phyloP scores from a whole-genome alignment of 2,888 invertebrate species.

The Gryllus longicercus region DNA sequence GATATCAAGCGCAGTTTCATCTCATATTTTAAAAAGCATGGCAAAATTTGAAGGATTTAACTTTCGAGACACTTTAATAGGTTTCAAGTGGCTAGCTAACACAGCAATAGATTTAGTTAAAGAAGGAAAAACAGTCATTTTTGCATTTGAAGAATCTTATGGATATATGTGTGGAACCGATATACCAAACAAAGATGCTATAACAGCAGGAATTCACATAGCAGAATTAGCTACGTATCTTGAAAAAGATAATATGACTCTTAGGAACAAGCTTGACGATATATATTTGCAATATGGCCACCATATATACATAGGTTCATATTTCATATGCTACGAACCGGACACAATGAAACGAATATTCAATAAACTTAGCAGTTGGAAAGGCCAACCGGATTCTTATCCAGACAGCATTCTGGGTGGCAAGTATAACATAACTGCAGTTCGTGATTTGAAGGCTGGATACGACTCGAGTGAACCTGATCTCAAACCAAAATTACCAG shows the following conservation, averaged over 20 bases:
- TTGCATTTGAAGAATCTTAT: conserved; percentile 98
- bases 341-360: conserved; percentile 71
- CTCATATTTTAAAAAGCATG: conserved; percentile 85
- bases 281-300: conserved; percentile 84
- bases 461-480: conserved; percentile 69
- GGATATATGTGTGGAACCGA: conserved; percentile 91
- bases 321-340: conserved; percentile 80
- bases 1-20: conserved; percentile 93
- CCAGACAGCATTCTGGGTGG: conserved; percentile 61
- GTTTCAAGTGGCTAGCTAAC: conserved; percentile 99
- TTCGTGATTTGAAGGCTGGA: conserved; percentile 89
- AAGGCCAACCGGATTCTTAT: conserved; percentile 61
- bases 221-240: conserved; percentile 74
- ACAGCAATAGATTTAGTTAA: conserved; percentile 66
- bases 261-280: conserved; percentile 59
- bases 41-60: conserved; percentile 73
- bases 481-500: conserved; percentile 66
- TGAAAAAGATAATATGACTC: conserved; percentile 50
- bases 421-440: conserved; percentile 61
- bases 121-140: conserved; percentile 73
- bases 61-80: conserved; percentile 86
- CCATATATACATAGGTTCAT: conserved; percentile 84
- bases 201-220: conserved; percentile 79
- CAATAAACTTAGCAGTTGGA: conserved; percentile 71
- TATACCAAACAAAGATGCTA: conserved; percentile 95